Conservation (phyloP, 2,797 vertebrate genomes). For the Capromys pilorides region DNA sequence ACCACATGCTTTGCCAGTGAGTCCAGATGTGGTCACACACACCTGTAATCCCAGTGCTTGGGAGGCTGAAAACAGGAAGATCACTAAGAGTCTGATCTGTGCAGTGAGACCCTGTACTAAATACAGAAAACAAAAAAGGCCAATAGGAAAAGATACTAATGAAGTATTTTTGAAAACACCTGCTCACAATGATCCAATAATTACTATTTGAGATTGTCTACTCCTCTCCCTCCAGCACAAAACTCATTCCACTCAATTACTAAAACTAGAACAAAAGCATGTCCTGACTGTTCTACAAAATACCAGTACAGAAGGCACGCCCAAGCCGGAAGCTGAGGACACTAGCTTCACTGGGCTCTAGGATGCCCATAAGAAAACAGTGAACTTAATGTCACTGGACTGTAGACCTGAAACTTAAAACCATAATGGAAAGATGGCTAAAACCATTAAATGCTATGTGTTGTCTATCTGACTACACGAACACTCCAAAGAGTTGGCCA, state of each 20-base stretch:
- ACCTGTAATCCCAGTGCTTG: too few relatives aligned
- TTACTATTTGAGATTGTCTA: background rate
- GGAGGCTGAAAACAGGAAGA: too few relatives aligned
- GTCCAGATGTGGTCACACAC: too few relatives aligned
- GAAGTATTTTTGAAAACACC: background rate
- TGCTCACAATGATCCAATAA: background rate
- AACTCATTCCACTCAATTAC: background rate
- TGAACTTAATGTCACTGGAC: background rate
- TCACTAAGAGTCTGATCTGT: too few relatives aligned
- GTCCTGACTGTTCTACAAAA: background rate
- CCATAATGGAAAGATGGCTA: background rate
- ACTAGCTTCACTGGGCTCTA: background rate
- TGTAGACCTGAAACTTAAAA: background rate
- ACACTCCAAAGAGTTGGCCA: background rate
- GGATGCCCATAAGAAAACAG: background rate
- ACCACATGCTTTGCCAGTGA: too few relatives aligned
- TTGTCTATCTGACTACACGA: background rate
- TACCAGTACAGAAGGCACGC: background rate
- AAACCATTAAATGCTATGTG: background rate
- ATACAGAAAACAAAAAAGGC: background rate
- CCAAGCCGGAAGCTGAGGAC: background rate
- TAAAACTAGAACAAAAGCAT: background rate
- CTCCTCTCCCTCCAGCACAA: background rate
- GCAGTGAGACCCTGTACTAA: too few relatives aligned
- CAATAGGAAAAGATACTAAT: background rate